Percentiles rank a stretch among this genome's conserved stretches.
Evolutionary conservation across 2,888 invertebrate genomes (phyloP).

Genomic region (Cephonodes hylas): DNA sequence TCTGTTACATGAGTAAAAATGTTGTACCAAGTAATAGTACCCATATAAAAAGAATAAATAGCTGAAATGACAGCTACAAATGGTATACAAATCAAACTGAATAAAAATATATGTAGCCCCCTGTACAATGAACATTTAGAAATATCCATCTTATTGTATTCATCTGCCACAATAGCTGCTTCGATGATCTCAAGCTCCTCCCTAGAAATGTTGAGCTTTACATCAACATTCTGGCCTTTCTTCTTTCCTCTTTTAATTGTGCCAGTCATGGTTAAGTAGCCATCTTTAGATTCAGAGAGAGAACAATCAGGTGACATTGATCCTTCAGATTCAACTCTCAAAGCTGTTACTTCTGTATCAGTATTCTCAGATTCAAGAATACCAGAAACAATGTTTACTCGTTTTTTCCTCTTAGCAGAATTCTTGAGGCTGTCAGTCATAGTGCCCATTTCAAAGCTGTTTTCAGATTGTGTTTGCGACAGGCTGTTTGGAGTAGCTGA

Average conservation of each 20-base stretch:
- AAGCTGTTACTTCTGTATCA: slow-evolving; percentile 66
- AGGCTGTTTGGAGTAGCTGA: slow-evolving; percentile 70
- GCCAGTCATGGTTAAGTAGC: slow-evolving; percentile 86
- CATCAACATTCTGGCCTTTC: slow-evolving; percentile 86
- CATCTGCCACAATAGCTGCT: slow-evolving; percentile 81
- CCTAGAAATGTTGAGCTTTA: slow-evolving; percentile 86
- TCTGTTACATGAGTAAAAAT: slow-evolving; percentile 86
- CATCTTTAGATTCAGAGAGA: slow-evolving; percentile 78
- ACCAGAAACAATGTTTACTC: slow-evolving; percentile 83
- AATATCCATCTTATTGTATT: slow-evolving; percentile 80
- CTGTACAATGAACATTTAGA: slow-evolving; percentile 79
- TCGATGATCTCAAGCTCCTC: slow-evolving; percentile 86
- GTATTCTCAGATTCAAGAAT: slow-evolving; percentile 62
- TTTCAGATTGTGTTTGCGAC: slow-evolving; percentile 76
- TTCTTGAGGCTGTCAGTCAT: slow-evolving; percentile 71
- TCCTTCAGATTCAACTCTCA: slow-evolving; percentile 69
- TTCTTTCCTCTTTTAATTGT: slow-evolving; percentile 87
- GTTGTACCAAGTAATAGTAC: slow-evolving; percentile 89
- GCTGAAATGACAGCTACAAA: slow-evolving; percentile 84
- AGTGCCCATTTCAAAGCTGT: slow-evolving; percentile 73
- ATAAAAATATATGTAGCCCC: slow-evolving; percentile 84
- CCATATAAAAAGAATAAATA: slow-evolving; percentile 86
- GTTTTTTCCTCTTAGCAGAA: slow-evolving; percentile 79
- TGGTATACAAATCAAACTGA: slow-evolving; percentile 84
- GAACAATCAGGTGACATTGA: slow-evolving; percentile 80